These are phyloP conservation scores for Labrus mixtus DNA, from an alignment of 2,113 vertebrate genomes.

Conservation along the genomic window DNA sequence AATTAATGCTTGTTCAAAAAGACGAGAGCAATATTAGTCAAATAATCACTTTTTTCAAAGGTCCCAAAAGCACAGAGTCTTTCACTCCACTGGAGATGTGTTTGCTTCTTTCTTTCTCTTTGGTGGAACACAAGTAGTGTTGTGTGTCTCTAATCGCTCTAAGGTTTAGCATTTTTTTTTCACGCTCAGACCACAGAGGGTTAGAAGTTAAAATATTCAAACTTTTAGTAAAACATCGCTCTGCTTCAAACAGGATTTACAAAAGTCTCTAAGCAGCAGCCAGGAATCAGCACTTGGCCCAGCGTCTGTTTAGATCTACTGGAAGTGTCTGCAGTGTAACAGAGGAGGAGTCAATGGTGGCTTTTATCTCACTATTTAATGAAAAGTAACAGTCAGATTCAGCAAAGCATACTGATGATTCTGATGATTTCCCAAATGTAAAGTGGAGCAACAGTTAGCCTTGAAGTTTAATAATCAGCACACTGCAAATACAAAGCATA, in stretches of 20 bases:
- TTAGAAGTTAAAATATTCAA: conserved; percentile 44
- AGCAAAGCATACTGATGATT: background rate
- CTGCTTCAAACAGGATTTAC: conserved; percentile 25
- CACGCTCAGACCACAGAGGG: conserved; percentile 27
- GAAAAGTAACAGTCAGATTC: background rate
- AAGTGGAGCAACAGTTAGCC: background rate
- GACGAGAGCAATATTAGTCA: no score
- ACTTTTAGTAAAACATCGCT: conserved; percentile 28
- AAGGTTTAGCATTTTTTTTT: conserved; percentile 35
- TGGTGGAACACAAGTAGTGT: conserved; percentile 7
- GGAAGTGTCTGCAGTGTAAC: conserved; percentile 10
- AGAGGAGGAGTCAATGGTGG: conserved; percentile 17
- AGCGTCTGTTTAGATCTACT: conserved; percentile 29
- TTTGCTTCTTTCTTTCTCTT: conserved; percentile 28
- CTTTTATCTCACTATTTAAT: background rate
- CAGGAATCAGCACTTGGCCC: conserved; percentile 16
- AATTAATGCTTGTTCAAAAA: background rate
- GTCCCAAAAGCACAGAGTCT: conserved; percentile 3
- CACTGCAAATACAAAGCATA: no score
- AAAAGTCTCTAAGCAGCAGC: conserved; percentile 24
- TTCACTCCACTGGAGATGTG: conserved; percentile 32
- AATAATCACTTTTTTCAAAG: no score
- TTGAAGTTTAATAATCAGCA: no score
- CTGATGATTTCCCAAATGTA: background rate
- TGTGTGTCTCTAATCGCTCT: conserved; percentile 32